Percentiles rank a stretch among this genome's conserved stretches.
phyloP scores from a whole-genome alignment of 2,888 invertebrate genomes.

The Mimas tiliae region DNA sequence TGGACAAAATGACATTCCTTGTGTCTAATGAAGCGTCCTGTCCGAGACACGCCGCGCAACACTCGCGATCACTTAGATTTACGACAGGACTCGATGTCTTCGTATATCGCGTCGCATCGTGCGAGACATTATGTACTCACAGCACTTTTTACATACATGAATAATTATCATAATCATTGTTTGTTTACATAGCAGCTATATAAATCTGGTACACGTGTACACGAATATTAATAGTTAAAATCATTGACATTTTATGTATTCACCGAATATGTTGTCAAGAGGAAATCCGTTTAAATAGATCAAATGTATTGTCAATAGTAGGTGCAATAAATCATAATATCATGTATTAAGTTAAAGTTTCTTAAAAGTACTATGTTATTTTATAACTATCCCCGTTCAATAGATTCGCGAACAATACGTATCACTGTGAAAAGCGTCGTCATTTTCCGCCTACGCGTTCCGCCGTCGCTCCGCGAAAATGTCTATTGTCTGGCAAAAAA shows the following conservation, averaged over 20 bases:
- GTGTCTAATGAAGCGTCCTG: slow-evolving; percentile 62
- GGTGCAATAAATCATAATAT: not conserved
- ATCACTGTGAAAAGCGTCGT: not conserved
- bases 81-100: slow-evolving; percentile 4
- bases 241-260: not conserved
- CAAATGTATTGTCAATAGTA: not conserved
- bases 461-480: slow-evolving; percentile 6
- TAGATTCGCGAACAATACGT: not conserved
- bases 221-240: no score
- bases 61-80: slow-evolving; percentile 22
- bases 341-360: not conserved
- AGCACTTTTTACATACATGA: slow-evolving; percentile 12
- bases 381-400: not conserved
- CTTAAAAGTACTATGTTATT: not conserved
- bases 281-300: not conserved
- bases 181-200: slow-evolving; percentile 12
- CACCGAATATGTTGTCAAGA: not conserved
- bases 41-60: slow-evolving; percentile 21
- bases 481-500: slow-evolving; percentile 1
- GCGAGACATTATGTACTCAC: not conserved
- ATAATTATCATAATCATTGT: slow-evolving; percentile 17
- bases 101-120: not conserved
- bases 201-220: slow-evolving; percentile 3
- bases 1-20: slow-evolving; percentile 68
- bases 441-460: slow-evolving; percentile 22